Evolutionary conservation across 1,140 invertebrate genomes (phyloP), one percentile per base, ranked within the genome.

Genomic region (Liolophura sinensis): DNA sequence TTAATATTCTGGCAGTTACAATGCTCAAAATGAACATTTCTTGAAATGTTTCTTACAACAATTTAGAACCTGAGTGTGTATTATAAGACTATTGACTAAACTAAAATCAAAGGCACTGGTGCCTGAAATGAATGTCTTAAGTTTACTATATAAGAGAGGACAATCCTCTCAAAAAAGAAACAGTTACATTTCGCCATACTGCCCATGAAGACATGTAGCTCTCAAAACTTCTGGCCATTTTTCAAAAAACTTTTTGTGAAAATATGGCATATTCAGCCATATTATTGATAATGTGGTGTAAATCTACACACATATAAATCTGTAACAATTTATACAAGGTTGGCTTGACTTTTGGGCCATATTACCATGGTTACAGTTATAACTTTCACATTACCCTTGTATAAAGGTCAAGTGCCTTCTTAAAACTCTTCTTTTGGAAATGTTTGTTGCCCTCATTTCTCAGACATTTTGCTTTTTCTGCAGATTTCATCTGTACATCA

Each of bases 361-460:
- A 18, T 12, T 20, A 16, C 46, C 16, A 18, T 3, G 7, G 20
- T 55, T 7, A 54, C 31, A 18, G 52, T 12, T 52, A 15, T 31
- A 31, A 58, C 16, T n/a, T 46, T 18, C 9, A 15, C 49, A 40
- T 7, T 46, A 73, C 90, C 71, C 89, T 86, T 56, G 89, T 92
- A 82, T 95, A 96, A 6, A 88, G 81, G 48, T 89, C 82, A 72
- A 93, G 82, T 1, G 93, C 91, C 69, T 88, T 88, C 25, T 81
- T 67, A 85, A 90, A 93, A 73, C 92, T 88, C 55, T 90, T 90
- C 67, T 87, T 88, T 70, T 90, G 89, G 73, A 94, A 95, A 24
- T 87, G 88, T 55, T 87, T 87, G 74, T 95, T 95, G n/a, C 92
- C 94, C 61, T 88, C 84, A 60, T 90, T 87, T 82, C 94, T 93